Evolutionary conservation across 1,140 invertebrate genomes (phyloP), one percentile per base, ranked within the genome.

Genomic region (Diorhabda carinulata): DNA sequence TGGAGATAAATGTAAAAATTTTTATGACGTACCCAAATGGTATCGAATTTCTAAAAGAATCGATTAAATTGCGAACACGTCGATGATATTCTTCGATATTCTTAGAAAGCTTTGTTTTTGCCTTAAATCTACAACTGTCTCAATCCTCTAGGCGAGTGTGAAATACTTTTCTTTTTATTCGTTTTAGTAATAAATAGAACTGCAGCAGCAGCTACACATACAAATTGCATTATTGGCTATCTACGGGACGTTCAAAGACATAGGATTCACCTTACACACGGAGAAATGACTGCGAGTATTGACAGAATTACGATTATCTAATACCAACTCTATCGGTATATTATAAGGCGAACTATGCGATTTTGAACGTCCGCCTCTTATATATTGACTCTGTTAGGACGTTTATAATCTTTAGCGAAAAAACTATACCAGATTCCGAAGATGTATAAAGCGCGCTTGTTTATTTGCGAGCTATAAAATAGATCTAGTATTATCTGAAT

Each of bases 151-250:
- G 72, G 69, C 72, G 70, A 75, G 74, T 75, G 76, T 74, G 76
- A 77, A 77, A 75, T 75, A 74, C 72, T 75, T 75, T 70, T 77
- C 69, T 73, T 73, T 73, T 70, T 73, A 72, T 75, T 73, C 70
- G 70, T 66, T 58, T 68, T 45, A 72, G 72, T 70, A 71, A 72
- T 43, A 70, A 58, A 70, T 74, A 73, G 70, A 76, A 73, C 71
- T 74, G 72, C 72, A 58, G 69, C 72, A 66, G 70, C 47, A n/a
- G 66, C 47, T 45, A 73, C 74, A 75, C 76, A 77, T 77, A 77
- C 73, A 77, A 77, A 77, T 75, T 76, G 68, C 76, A 66, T 62
- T 43, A 75, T 76, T 76, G 72, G 64, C 76, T 74, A 70, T 77
- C 72, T 77, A 73, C 42, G 76, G 76, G 43, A 42, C 57, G 70